A percentile compares a stretch with the other conserved stretches of the same genome.
Conservation (phyloP, 2,113 vertebrate species). For the Urocynchramus pylzowi region DNA sequence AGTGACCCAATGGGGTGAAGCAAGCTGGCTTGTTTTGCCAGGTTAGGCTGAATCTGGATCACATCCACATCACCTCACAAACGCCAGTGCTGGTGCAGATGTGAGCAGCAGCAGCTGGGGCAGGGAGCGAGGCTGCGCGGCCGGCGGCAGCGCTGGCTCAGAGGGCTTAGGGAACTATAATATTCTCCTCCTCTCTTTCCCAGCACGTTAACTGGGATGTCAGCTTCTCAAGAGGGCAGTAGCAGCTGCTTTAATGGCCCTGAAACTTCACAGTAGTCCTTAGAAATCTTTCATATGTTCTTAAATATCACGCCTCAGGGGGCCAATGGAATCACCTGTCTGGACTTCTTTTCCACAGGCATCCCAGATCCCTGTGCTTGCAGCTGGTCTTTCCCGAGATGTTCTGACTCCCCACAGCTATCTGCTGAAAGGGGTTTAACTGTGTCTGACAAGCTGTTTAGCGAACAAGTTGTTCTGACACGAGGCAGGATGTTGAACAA, state of each 20-base stretch:
- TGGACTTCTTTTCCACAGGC: not conserved
- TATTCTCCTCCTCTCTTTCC: not conserved
- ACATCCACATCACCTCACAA: slow-evolving; percentile 29
- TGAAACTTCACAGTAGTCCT: slow-evolving; percentile 41
- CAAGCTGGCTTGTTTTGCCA: not conserved
- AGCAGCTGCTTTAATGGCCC: slow-evolving; percentile 23
- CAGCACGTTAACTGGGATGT: not conserved
- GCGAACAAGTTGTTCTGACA: not conserved
- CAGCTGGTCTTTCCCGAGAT: rapidly evolving
- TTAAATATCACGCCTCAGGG: not conserved
- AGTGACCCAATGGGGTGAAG: not conserved
- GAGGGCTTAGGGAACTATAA: slow-evolving; percentile 8
- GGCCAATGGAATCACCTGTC: slow-evolving; percentile 20
- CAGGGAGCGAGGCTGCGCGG: not conserved
- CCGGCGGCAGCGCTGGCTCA: not conserved
- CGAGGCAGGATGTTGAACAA: not conserved
- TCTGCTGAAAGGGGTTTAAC: not conserved
- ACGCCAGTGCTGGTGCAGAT: not conserved
- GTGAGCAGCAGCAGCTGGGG: slow-evolving; percentile 11
- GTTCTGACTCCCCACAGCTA: not conserved
- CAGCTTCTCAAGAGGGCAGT: slow-evolving; percentile 32
- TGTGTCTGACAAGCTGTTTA: not conserved
- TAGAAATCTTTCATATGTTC: slow-evolving; percentile 26
- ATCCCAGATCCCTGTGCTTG: not conserved
- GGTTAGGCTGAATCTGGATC: not conserved